phyloP scores from a whole-genome alignment of 2,888 invertebrate species.

The Cremastinae sp. region DNA sequence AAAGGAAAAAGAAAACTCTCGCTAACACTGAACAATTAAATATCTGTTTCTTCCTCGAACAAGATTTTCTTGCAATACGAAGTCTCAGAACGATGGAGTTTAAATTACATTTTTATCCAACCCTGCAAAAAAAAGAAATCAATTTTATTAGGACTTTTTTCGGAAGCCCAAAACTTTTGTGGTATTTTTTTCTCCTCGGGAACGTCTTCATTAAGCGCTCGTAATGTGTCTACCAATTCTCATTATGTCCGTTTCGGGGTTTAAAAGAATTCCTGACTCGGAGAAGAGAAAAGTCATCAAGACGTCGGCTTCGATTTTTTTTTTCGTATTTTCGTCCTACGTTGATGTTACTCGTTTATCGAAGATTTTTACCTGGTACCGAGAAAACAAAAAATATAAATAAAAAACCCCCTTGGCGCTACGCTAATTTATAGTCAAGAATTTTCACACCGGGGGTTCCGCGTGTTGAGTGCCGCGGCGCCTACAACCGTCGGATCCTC shows the following conservation, averaged over 20 bases:
- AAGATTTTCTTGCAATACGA: constrained; percentile 16
- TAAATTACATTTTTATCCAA: background rate
- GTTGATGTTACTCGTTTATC: constrained; percentile 43
- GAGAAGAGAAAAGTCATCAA: constrained; percentile 4
- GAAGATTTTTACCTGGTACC: constrained; percentile 48
- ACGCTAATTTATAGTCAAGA: constrained; percentile 70
- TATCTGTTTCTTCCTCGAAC: constrained; percentile 7
- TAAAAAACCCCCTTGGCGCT: constrained; percentile 60
- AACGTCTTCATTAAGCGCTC: constrained; percentile 55
- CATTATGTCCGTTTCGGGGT: constrained; percentile 5
- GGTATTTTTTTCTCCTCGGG: constrained; percentile 1
- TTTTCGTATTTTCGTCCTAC: constrained; percentile 14
- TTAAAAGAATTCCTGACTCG: constrained; percentile 5
- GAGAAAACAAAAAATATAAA: constrained; percentile 29
- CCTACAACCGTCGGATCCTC: constrained; percentile 61
- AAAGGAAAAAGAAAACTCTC: too few relatives aligned
- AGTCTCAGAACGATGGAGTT: background rate
- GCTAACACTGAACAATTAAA: constrained; percentile 41
- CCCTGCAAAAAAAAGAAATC: background rate
- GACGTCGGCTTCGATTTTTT: background rate
- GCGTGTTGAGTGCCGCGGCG: constrained; percentile 64
- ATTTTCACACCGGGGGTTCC: constrained; percentile 52
- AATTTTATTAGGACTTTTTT: background rate
- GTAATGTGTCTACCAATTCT: constrained; percentile 28
- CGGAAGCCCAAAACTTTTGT: constrained; percentile 15